phyloP scores from a whole-genome alignment of 2,113 vertebrate species.

The Neogobius melanostomus region DNA sequence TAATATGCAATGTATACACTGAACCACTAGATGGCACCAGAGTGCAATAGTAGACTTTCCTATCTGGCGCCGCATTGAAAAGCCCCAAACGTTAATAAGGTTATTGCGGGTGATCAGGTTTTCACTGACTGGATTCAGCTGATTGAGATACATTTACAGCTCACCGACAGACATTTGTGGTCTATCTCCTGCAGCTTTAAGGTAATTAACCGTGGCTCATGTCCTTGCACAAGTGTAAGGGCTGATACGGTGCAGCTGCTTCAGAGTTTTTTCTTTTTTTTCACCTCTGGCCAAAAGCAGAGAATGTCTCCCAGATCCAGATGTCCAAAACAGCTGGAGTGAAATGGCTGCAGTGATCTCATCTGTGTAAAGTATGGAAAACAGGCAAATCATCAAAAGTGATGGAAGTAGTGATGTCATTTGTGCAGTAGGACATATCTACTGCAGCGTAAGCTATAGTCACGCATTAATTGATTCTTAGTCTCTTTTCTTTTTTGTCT shows the following conservation, averaged over 20 bases:
- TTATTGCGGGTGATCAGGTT: slow-evolving; percentile 11
- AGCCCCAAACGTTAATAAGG: neutral
- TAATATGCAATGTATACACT: neutral
- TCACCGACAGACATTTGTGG: slow-evolving; percentile 4
- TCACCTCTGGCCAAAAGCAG: slow-evolving; percentile 41
- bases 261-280: slow-evolving; percentile 48
- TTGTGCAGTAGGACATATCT: neutral
- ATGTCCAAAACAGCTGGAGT: slow-evolving; percentile 60
- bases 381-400: slow-evolving; percentile 22
- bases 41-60: neutral
- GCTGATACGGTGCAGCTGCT: slow-evolving; percentile 46
- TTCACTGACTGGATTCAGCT: neutral
- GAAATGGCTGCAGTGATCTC: slow-evolving; percentile 59
- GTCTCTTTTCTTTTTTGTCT: no score
- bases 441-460: neutral
- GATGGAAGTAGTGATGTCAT: slow-evolving; percentile 27
- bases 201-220: slow-evolving; percentile 29
- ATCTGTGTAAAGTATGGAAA: slow-evolving; percentile 43
- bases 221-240: slow-evolving; percentile 39
- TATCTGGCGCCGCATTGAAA: neutral
- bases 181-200: slow-evolving; percentile 1
- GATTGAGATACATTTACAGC: slow-evolving; percentile 4
- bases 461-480: no score
- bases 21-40: slow-evolving; percentile 58
- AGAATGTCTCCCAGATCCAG: slow-evolving; percentile 59